A percentile compares a stretch with the other conserved stretches of the same genome.
Conservation (phyloP, 2,797 vertebrate species). For the Pygocentrus nattereri region DNA sequence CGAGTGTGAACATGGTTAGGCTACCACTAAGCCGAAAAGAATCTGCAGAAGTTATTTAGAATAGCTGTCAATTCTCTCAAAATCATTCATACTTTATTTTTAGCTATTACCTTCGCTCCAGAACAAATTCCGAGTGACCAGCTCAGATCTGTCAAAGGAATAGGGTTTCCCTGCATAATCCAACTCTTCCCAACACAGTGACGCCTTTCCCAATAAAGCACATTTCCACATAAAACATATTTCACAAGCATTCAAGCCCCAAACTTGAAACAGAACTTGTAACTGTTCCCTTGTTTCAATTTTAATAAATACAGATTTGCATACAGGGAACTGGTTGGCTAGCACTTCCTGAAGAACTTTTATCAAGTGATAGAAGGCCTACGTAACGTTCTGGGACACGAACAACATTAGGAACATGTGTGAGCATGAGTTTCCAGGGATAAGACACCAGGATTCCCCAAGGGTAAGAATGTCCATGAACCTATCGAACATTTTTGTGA, state of each 20-base stretch:
- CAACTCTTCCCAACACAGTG: constrained; percentile 29
- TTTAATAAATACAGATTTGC: constrained; percentile 9
- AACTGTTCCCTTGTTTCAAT: constrained; percentile 28
- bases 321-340: not conserved
- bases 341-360: not conserved
- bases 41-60: constrained; percentile 2
- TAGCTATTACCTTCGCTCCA: constrained; percentile 4
- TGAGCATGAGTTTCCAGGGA: not conserved
- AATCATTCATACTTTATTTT: constrained; percentile 12
- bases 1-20: constrained; percentile 9
- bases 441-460: not conserved
- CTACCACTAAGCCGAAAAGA: constrained; percentile 9
- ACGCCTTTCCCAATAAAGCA: constrained; percentile 34
- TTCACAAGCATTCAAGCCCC: constrained; percentile 29
- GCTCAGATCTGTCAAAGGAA: not conserved
- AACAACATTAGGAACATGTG: constrained; percentile 16
- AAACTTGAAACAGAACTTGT: constrained; percentile 33
- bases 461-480: constrained; percentile 14
- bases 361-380: constrained; percentile 20
- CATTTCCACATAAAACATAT: not conserved
- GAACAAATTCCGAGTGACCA: constrained; percentile 15
- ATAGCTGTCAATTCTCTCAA: constrained; percentile 7
- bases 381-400: not conserved
- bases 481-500: not conserved
- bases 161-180: constrained; percentile 12